Conservation (phyloP, 2,888 invertebrate species). For the Coelopa pilipes region DNA sequence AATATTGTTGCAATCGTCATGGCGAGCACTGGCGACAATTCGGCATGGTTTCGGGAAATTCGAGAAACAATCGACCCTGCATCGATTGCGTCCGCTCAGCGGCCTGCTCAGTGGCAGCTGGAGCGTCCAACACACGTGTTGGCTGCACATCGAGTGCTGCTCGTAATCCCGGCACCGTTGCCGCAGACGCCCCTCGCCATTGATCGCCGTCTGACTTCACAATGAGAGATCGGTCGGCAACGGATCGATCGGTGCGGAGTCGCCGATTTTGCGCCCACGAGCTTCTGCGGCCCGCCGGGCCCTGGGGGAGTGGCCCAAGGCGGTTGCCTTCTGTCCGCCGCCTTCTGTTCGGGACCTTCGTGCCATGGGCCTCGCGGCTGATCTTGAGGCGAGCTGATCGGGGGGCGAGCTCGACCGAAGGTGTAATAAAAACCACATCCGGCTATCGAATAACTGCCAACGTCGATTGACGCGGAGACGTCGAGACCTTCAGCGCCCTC, state of each 20-base stretch:
- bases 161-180: not conserved
- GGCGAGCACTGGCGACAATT: not conserved
- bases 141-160: not conserved
- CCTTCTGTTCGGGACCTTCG: not conserved
- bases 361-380: not conserved
- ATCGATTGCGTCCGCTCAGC: not conserved
- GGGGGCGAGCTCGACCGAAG: slow-evolving; percentile 15
- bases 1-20: slow-evolving; percentile 23
- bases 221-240: not conserved
- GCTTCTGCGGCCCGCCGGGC: not conserved
- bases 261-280: slow-evolving; percentile 17
- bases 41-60: not conserved
- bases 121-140: slow-evolving; percentile 5
- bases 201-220: not conserved
- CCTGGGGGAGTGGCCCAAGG: slow-evolving; percentile 22
- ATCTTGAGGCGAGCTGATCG: not conserved
- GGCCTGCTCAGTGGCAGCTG: slow-evolving; percentile 14
- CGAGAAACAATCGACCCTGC: not conserved
- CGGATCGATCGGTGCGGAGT: slow-evolving; percentile 2
- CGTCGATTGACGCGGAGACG: slow-evolving; percentile 7
- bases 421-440: slow-evolving; percentile 40
- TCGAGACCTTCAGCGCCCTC: slow-evolving; percentile 12
- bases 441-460: slow-evolving; percentile 34
- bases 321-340: slow-evolving; percentile 34
- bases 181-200: not conserved